Conservation (phyloP, 2,888 invertebrate genomes). For the Ophonus ardosiacus region DNA sequence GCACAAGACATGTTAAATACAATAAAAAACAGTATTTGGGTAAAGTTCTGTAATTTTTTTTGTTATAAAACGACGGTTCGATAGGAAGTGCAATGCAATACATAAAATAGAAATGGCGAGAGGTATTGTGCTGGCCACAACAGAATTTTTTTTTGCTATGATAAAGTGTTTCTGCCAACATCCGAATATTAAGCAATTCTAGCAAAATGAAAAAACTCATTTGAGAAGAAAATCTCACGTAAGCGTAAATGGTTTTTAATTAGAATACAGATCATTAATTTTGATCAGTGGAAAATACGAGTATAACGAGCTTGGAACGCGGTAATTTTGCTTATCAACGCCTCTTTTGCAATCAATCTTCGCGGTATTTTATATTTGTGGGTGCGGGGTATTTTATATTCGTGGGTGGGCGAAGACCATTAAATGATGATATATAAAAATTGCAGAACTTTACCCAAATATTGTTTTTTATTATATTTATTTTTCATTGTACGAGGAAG, state of each 20-base stretch:
- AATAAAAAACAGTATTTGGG: too few relatives aligned
- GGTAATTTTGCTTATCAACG: slow-evolving; percentile 56
- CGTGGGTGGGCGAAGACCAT: slow-evolving; percentile 10
- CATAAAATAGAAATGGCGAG: too few relatives aligned
- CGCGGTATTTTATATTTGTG: slow-evolving; percentile 13
- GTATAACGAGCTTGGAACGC: slow-evolving; percentile 53
- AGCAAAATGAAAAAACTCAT: slow-evolving; percentile 40
- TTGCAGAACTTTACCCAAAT: too few relatives aligned
- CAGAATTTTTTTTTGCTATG: neutral
- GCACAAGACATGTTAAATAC: too few relatives aligned
- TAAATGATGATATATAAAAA: slow-evolving; percentile 34
- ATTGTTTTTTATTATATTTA: too few relatives aligned
- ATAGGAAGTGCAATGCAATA: too few relatives aligned
- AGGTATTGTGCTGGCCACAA: too few relatives aligned
- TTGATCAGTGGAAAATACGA: slow-evolving; percentile 52
- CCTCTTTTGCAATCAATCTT: slow-evolving; percentile 54
- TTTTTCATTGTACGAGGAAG: too few relatives aligned
- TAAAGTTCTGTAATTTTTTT: too few relatives aligned
- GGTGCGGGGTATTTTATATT: slow-evolving; percentile 18
- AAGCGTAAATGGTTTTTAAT: slow-evolving; percentile 51
- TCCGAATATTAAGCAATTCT: slow-evolving; percentile 10
- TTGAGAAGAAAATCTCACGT: slow-evolving; percentile 40
- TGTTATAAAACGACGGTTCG: too few relatives aligned
- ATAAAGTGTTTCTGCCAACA: neutral
- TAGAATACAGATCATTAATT: slow-evolving; percentile 47